A percentile compares a stretch with the other conserved stretches of the same genome.
Evolutionary conservation across 1,140 invertebrate species (phyloP).

Genomic region (Armadillidium nasatum): DNA sequence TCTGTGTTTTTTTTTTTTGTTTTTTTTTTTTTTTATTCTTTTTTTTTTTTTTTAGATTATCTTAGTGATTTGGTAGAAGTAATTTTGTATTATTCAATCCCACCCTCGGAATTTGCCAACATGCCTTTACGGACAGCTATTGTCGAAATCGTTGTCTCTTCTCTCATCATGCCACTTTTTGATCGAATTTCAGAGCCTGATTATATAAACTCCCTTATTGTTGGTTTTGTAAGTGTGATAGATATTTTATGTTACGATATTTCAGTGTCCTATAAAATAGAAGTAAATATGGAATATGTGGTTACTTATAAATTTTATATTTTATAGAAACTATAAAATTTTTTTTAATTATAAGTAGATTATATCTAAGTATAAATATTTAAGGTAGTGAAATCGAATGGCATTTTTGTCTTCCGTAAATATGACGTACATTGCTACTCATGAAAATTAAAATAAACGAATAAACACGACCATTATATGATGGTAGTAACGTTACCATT

Average conservation of each 20-base stretch:
- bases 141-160: constrained; percentile 74
- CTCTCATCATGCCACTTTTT: constrained; percentile 72
- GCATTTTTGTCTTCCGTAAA: too few relatives aligned
- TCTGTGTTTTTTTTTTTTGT: neutral
- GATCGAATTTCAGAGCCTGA: constrained; percentile 84
- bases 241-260: neutral
- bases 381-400: too few relatives aligned
- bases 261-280: constrained; percentile 8
- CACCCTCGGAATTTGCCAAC: constrained; percentile 79
- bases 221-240: constrained; percentile 72
- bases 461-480: too few relatives aligned
- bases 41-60: constrained; percentile 71
- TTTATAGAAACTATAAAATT: neutral
- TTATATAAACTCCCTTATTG: constrained; percentile 86
- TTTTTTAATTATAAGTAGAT: too few relatives aligned
- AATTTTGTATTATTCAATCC: constrained; percentile 74
- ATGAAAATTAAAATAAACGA: too few relatives aligned
- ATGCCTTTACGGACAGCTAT: constrained; percentile 69
- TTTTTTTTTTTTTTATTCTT: too few relatives aligned
- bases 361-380: too few relatives aligned
- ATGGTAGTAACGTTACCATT: too few relatives aligned
- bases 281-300: neutral
- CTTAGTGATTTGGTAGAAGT: constrained; percentile 77
- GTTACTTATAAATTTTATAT: neutral
- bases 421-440: too few relatives aligned